Conservation (phyloP, 2,113 vertebrate genomes). For the Anser brachyrhynchus region DNA sequence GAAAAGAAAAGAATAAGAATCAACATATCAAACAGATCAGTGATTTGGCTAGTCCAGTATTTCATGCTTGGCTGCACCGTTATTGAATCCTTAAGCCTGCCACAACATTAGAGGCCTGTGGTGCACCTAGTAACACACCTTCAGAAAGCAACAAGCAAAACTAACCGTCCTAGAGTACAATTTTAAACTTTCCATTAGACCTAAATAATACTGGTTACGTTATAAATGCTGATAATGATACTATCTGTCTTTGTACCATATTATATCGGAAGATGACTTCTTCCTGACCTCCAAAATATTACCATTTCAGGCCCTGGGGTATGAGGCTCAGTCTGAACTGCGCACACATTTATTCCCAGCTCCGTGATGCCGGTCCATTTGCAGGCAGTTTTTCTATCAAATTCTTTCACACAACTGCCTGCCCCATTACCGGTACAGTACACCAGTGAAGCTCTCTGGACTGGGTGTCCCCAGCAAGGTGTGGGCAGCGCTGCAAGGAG, state of each 20-base stretch:
- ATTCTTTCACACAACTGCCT: neutral
- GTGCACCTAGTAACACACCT: neutral
- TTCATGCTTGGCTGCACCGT: neutral
- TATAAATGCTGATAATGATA: neutral
- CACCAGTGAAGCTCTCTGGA: neutral
- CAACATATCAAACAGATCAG: neutral
- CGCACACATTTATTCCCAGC: neutral
- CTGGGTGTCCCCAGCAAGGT: rapidly evolving
- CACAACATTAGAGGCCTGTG: neutral
- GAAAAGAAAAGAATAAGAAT: neutral
- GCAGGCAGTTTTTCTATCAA: neutral
- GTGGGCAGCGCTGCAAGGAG: neutral
- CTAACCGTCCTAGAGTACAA: neutral
- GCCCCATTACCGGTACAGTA: neutral
- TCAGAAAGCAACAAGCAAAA: neutral
- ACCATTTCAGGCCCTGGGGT: neutral
- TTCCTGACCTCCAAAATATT: neutral
- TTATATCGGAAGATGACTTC: neutral
- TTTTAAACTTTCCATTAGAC: neutral
- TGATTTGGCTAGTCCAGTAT: neutral
- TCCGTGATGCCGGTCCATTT: neutral
- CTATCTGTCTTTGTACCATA: neutral
- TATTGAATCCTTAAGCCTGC: slow-evolving; percentile 1
- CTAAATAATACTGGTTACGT: neutral
- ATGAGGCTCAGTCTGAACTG: neutral